Conservation (phyloP, 2,888 invertebrate species). For the Cheilosia pagana region DNA sequence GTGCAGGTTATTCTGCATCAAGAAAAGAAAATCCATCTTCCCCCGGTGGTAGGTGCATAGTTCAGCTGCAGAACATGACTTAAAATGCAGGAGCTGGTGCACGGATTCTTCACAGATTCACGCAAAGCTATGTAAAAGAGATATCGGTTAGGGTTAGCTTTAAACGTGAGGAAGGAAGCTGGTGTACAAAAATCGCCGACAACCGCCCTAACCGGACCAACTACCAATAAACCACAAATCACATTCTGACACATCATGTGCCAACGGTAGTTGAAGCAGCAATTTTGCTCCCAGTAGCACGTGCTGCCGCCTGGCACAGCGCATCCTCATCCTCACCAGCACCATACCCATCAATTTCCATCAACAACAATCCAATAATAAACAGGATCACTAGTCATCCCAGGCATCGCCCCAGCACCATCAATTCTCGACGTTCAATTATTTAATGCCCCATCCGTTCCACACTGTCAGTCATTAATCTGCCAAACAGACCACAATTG, state of each 20-base stretch:
- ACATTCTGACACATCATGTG: slow-evolving; percentile 25
- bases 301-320: slow-evolving; percentile 44
- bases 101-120: too few relatives aligned
- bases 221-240: slow-evolving; percentile 67
- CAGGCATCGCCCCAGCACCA: slow-evolving; percentile 39
- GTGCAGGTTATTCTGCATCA: slow-evolving; percentile 1
- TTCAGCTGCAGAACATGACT: slow-evolving; percentile 9
- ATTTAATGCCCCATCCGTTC: slow-evolving; percentile 74
- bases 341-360: slow-evolving; percentile 69
- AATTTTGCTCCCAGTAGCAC: slow-evolving; percentile 61
- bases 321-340: slow-evolving; percentile 6
- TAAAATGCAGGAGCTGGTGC: slow-evolving; percentile 2
- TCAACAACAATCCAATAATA: slow-evolving; percentile 70
- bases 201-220: background rate
- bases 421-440: slow-evolving; percentile 62
- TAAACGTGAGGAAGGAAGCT: too few relatives aligned
- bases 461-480: slow-evolving; percentile 74
- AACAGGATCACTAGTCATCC: slow-evolving; percentile 69
- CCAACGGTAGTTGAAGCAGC: slow-evolving; percentile 65
- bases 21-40: background rate
- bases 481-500: slow-evolving; percentile 74
- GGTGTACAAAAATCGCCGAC: too few relatives aligned
- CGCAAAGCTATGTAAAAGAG: too few relatives aligned
- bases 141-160: too few relatives aligned
- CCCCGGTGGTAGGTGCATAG: slow-evolving; percentile 5